Evolutionary conservation across 2,888 invertebrate species (phyloP), one percentile per base, ranked within the genome.

Genomic region (Lithophane leautieri): DNA sequence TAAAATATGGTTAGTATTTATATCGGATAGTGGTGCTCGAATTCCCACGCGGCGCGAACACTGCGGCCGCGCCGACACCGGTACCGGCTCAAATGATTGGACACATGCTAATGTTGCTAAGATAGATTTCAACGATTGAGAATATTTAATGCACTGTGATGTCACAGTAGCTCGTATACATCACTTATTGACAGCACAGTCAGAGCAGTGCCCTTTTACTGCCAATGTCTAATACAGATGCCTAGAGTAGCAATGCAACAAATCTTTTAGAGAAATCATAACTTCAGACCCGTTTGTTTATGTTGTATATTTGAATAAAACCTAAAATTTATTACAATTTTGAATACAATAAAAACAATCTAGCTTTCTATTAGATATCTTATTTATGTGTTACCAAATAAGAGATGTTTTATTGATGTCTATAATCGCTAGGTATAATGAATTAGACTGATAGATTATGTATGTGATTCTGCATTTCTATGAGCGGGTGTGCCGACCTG

Each of bases 1-100:
- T 95, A 91, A 96, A 94, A 94, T 94, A 95, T 94, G 88, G 92
- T 88, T 87, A 89, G 89, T 89, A 88, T 89, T 88, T 90, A 89
- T 86, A 90, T 83, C 79, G 82, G 73, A 90, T 88, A 89, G 88
- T 88, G 87, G 89, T 88, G 90, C 89, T 90, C 90, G 89, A 92
- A 91, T 93, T 96, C 96, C 95, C 96, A 96, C 96, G 95, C 90
- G 86, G 88, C 87, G 88, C 60, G 68, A 80, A 61, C 67, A 56
- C 70, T 74, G 75, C 65, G 67, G 78, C 68, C 54, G 71, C 73
- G 68, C 80, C 68, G 68, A 63, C 85, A 74, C 78, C 62, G 70
- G 69, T 81, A 74, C 78, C 62, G 70, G 69, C 82, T 79, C 22
- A 65, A 70, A 78, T 76, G 75, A 83, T 83, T 81, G 82, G 79